phyloP scores from a whole-genome alignment of 2,113 vertebrate genomes.

The Mobula birostris region DNA sequence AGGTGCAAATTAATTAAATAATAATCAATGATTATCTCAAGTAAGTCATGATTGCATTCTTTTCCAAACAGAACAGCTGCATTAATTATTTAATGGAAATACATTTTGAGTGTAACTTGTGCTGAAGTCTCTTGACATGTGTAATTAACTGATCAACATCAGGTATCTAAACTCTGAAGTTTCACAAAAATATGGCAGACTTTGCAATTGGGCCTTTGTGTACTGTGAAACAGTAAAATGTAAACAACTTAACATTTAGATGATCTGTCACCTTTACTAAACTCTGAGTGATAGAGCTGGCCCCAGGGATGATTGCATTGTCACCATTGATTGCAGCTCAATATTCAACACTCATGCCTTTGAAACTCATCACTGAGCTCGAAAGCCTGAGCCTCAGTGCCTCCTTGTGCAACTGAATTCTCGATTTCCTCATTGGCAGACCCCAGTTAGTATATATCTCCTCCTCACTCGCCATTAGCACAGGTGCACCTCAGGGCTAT shows the following conservation, averaged over 20 bases:
- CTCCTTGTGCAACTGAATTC: no score
- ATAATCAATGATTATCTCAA: background rate
- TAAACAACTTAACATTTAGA: background rate
- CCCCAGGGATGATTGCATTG: background rate
- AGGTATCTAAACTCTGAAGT: background rate
- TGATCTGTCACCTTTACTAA: slow-evolving; percentile 1
- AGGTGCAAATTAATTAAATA: background rate
- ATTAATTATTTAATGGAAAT: background rate
- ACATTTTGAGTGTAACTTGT: background rate
- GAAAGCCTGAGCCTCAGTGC: no score
- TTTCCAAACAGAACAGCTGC: background rate
- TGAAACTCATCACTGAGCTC: no score
- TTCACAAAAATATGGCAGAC: background rate
- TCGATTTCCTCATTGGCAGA: no score
- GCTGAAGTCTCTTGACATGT: background rate
- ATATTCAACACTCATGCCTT: no score
- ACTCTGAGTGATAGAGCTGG: background rate
- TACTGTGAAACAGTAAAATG: background rate
- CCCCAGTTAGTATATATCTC: no score
- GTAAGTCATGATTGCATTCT: background rate
- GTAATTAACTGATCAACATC: background rate
- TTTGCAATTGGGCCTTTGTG: background rate
- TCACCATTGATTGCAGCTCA: background rate
- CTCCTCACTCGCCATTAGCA: no score
- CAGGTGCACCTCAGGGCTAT: no score